Base-by-base conservation (phyloP, 2,113 vertebrate genomes). In the Dromiciops gliroides region DNA sequence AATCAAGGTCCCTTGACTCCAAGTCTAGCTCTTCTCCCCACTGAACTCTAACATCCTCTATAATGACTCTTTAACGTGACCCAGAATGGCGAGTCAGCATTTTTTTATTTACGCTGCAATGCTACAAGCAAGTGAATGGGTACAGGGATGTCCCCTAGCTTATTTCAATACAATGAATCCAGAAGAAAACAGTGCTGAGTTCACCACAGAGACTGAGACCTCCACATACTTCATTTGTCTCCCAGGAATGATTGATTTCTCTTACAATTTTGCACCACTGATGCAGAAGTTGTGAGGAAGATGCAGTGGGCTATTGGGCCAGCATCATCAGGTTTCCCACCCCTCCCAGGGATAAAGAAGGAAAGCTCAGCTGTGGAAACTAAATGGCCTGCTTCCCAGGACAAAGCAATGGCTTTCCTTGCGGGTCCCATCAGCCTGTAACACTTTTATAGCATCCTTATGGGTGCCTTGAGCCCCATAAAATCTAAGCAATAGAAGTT, bases 371-470 rank as follows among this genome's bases (percentile, higher is more conserved):
- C 56, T 37, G 3, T 49, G n/a, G 91, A 51, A 94, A 48, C 53
- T 93, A 89, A 95, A 56, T 94, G 28, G 26, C 22, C 88, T 93
- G 28, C 1, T 91, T 97, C 92, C 89, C 44, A n/a, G 12, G 16
- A 37, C 48, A 83, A 51, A 4, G 91, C 90, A 93, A 83, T 94
- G 11, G 0, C 7, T 95, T 48, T 96, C 37, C 50, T 10, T 25
- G 0, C 28, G 90, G 24, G 3, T 56, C 95, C 50, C 56, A 92
- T 94, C 51, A 96, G 1, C 50, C 1, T 0, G 2, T 92, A 89
- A 94, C 91, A 92, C 2, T 89, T 96, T 96, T 94, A 95, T 90
- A 92, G 50, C 4, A 0, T 95, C 51, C 92, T 96, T 97, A 75
- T 10, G 3, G 52, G 48, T 50, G 52, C 89, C 95, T 92, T 67